phyloP scores from a whole-genome alignment of 2,113 vertebrate species.

The Erpornis zantholeuca region DNA sequence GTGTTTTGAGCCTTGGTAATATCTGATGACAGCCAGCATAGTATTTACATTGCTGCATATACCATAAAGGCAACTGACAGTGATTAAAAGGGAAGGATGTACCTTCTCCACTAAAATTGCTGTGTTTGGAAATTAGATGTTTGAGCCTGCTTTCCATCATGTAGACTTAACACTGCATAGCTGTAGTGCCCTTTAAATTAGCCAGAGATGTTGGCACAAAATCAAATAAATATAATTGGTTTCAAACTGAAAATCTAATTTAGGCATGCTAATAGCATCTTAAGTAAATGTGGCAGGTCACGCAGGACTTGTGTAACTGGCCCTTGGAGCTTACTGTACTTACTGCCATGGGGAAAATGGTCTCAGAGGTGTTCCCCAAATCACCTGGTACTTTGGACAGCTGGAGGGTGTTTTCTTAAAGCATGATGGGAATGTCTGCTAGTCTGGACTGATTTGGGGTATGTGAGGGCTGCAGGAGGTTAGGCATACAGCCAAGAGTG shows the following conservation, averaged over 20 bases:
- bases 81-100: slow-evolving; percentile 26
- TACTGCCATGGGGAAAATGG: not conserved
- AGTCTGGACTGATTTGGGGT: not conserved
- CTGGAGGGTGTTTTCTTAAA: not conserved
- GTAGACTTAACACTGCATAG: slow-evolving; percentile 27
- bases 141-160: not conserved
- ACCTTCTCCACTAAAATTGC: not conserved
- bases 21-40: not conserved
- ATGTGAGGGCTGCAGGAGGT: not conserved
- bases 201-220: not conserved
- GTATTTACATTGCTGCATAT: slow-evolving; percentile 22
- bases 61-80: slow-evolving; percentile 3
- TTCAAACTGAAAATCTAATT: slow-evolving; percentile 62
- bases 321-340: not conserved
- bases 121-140: slow-evolving; percentile 17
- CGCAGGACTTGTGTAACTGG: not conserved
- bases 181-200: slow-evolving; percentile 46
- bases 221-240: slow-evolving; percentile 56
- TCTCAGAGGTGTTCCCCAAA: not conserved
- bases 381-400: not conserved
- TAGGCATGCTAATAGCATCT: slow-evolving; percentile 39
- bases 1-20: not conserved
- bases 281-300: slow-evolving; percentile 42
- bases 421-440: not conserved
- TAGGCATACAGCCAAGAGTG: not conserved